phyloP scores from a whole-genome alignment of 2,888 invertebrate species.

The Spisula solida region DNA sequence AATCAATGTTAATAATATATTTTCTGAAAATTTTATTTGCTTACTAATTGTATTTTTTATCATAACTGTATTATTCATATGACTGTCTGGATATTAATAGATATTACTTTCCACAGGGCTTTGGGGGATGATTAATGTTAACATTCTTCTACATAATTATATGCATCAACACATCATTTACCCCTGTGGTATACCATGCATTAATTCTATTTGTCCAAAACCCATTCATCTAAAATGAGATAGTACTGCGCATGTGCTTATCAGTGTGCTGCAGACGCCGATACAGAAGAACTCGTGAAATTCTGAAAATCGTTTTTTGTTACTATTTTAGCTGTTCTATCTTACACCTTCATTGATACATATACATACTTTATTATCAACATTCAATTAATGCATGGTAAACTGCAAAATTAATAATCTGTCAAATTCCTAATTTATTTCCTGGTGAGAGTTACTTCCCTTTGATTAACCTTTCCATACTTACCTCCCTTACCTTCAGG shows the following conservation, averaged over 20 bases:
- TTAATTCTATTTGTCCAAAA: not conserved
- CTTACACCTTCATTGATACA: too few species aligned
- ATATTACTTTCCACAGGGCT: not conserved
- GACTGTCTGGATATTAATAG: not conserved
- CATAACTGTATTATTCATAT: not conserved
- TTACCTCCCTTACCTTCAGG: constrained; percentile 62
- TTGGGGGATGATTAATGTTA: not conserved
- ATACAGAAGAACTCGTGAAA: too few species aligned
- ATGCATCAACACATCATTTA: not conserved
- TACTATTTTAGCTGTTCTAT: too few species aligned
- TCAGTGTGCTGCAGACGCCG: too few species aligned
- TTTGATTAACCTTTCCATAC: constrained; percentile 34
- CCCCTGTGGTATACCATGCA: not conserved
- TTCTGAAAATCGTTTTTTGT: too few species aligned
- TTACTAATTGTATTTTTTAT: not conserved
- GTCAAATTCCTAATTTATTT: not conserved
- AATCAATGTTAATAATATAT: too few species aligned
- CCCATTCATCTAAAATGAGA: too few species aligned
- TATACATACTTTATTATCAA: too few species aligned
- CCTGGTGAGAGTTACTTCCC: constrained; percentile 43
- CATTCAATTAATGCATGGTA: not conserved
- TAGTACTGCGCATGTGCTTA: too few species aligned
- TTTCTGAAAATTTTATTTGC: not conserved
- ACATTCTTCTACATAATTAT: not conserved
- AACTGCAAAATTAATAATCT: not conserved